Evolutionary conservation across 2,797 vertebrate species (phyloP), one percentile per base, ranked within the genome.

Genomic region (Sphenodon punctatus): DNA sequence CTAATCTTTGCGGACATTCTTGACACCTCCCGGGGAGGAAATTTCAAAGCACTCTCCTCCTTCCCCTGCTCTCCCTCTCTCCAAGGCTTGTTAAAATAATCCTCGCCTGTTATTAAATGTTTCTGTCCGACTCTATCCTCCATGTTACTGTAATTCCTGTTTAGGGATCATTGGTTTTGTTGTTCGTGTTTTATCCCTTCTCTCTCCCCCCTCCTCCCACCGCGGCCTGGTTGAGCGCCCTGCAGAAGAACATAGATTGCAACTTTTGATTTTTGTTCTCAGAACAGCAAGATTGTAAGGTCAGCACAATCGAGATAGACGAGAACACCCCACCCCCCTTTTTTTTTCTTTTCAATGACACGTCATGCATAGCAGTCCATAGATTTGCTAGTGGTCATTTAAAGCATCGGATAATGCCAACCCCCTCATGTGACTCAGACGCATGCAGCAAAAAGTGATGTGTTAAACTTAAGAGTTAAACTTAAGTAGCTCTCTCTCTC

Each of bases 1-100:
- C 91, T 95, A 95, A 95, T 93, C 89, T 81, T 94, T 83, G 78
- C 82, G 88, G 84, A 91, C 91, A 90, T 87, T 87, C 48, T 71
- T 19, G 85, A 89, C 88, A 92, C 89, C 86, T 90, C 91, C 88
- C 89, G 75, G 89, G 86, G 89, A 92, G 88, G 93, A 92, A 88
- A 91, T 84, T 48, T 73, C 43, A 92, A 87, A 94, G 87, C 80
- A 82, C 68, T 89, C 69, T 84, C 88, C 68, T 63, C 77, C 66
- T 27, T 17, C 46, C 13, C 10, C 85, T 67, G 59, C 81, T 80
- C 58, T 79, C 36, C 78, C 83, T 76, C 67, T 89, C 30, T 77
- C 82, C 77, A 76, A 90, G 88, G 79, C 85, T 86, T 46, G 65
- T 82, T 69, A 74, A 86, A 92, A 87, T 55, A 84, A 78, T 80